phyloP scores from a whole-genome alignment of 1,140 invertebrate genomes.

The Portunus trituberculatus region DNA sequence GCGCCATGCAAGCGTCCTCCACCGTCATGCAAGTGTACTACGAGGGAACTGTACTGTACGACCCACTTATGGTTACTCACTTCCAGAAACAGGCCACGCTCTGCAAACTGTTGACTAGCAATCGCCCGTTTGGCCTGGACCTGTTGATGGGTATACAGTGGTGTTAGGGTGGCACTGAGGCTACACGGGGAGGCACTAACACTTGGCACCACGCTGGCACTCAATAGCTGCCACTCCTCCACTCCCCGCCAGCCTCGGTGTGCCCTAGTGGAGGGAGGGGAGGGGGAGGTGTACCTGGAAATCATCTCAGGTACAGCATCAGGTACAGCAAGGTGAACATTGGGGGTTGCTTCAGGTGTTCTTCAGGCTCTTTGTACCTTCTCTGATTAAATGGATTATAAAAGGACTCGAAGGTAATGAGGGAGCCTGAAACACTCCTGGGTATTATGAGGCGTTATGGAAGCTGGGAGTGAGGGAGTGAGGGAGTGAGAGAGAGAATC shows the following conservation, averaged over 20 bases:
- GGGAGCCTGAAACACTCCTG: not conserved
- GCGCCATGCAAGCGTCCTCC: not conserved
- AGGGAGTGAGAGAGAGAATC: not conserved
- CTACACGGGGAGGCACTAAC: not conserved
- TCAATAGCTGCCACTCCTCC: not conserved
- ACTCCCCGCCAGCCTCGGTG: not conserved
- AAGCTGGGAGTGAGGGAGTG: not conserved
- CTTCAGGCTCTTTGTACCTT: not conserved
- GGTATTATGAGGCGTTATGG: not conserved
- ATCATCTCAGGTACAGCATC: not conserved
- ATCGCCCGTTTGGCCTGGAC: slow-evolving; percentile 72
- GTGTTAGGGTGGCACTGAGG: slow-evolving; percentile 49
- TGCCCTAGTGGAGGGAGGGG: not conserved
- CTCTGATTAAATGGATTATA: no score
- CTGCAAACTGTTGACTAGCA: slow-evolving; percentile 74
- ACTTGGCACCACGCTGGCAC: not conserved
- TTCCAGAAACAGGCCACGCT: slow-evolving; percentile 73
- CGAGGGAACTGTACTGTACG: not conserved
- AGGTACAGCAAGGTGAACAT: not conserved
- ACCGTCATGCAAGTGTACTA: not conserved
- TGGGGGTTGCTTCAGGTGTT: not conserved
- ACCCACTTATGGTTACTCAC: slow-evolving; percentile 58
- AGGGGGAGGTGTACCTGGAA: not conserved
- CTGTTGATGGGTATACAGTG: slow-evolving; percentile 65
- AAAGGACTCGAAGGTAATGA: not conserved